Percentiles rank a stretch among this genome's conserved stretches.
Conservation (phyloP, 92 coral and sea anemone genomes). For the Metridium senile region DNA sequence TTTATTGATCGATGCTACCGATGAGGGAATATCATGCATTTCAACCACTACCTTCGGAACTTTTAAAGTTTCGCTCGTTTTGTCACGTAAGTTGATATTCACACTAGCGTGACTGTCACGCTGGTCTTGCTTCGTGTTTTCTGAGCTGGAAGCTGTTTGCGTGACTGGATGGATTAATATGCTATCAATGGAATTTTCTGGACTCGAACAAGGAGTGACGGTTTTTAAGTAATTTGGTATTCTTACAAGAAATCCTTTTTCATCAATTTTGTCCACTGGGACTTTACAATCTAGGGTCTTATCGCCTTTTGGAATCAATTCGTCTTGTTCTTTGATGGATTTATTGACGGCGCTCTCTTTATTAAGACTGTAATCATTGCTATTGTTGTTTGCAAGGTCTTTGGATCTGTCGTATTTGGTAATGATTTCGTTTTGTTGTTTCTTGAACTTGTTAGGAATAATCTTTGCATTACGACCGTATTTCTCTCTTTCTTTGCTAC, state of each 20-base stretch:
- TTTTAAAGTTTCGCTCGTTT: neutral
- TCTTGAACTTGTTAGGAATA: no score
- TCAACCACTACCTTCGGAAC: neutral
- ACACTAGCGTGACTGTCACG: neutral
- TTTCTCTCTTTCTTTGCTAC: no score
- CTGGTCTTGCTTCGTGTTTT: neutral
- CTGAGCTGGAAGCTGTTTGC: neutral
- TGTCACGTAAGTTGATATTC: neutral
- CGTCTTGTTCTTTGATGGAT: no score
- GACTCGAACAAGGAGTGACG: neutral
- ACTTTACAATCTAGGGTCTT: no score
- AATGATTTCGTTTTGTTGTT: no score
- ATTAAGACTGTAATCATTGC: no score
- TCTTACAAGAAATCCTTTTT: neutral
- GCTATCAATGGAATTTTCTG: slow-evolving; percentile 1
- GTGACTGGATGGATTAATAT: neutral
- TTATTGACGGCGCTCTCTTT: no score
- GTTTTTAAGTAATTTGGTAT: neutral
- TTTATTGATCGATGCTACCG: neutral
- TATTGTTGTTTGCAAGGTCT: no score
- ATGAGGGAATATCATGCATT: neutral
- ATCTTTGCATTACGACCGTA: no score
- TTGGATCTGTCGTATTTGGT: no score
- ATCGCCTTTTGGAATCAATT: no score
- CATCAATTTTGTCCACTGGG: neutral